Base-by-base conservation (phyloP, 2,888 invertebrate genomes). In the Drosophila birchii region DNA sequence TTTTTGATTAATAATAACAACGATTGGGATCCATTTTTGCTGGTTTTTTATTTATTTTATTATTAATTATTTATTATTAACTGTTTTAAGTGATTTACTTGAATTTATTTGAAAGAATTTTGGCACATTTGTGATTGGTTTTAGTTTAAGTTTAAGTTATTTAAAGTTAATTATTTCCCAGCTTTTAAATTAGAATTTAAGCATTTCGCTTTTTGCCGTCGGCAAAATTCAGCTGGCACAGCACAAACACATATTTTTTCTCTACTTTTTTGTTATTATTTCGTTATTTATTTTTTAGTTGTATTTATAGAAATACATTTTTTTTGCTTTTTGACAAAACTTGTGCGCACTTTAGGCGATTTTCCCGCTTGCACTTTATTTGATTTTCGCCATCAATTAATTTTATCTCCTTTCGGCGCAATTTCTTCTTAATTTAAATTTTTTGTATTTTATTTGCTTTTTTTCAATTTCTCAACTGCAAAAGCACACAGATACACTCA, bases 161-260 rank as follows among this genome's bases (percentile, higher is more conserved):
- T 71, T 53, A 67, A 55, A 44, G 39, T 68, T 64, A 45, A 63
- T 34, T 18, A 51, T 20, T 51, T 51, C 34, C 7, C 20, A 20
- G 51, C 51, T 34, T 6, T 23, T 14, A 9, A 9, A 2, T 34
- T 51, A 16, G 58, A 68, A 55, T 51, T 76, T 78, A 61, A 61
- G 58, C 64, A 73, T 70, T 55, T 69, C 76, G 62, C 78, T 75
- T 77, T 67, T 79, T 78, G 73, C 87, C 89, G 86, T 72, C 85
- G 85, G 85, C 78, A 69, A 53, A 36, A 59, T 66, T 74, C 39
- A 38, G 36, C 59, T 54, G 36, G 57, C 59, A 54, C 51, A 44
- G 51, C 61, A 29, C 45, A 18, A 36, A 34, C 34, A 45, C 44
- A 67, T 61, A 14, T 68, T 36, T 56, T 29, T 34, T 38, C 44